Base-by-base conservation (phyloP, 1,140 invertebrate species). In the Philopotamus ludificatus region DNA sequence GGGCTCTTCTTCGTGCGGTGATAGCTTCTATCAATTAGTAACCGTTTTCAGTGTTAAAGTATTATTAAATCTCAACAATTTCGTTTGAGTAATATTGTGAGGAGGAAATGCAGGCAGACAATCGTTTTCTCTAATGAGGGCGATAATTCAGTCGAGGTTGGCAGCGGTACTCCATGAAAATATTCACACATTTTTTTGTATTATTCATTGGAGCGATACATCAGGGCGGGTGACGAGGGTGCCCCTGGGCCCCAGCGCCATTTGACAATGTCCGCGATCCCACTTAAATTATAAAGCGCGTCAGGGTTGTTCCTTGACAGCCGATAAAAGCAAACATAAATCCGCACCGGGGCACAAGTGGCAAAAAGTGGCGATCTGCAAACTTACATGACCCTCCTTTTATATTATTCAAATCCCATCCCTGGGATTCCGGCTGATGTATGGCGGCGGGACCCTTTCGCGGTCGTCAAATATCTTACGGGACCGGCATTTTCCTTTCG, bases 271-370 rank as follows among this genome's bases (percentile, higher is more conserved):
- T 65, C 66, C 66, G 16, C 51, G 66, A 58, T 64, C 62, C 66
- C 62, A 68, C 66, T 68, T 61, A 68, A 68, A 68, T 65, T 68
- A 68, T 65, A 68, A 68, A 68, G 66, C 66, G 41, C 47, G 28
- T 57, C 45, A 47, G 15, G 54, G 28, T 68, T 68, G 62, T 61
- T 55, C 61, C 58, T 45, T 65, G 67, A 69, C 67, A 69, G 51
- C 63, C 63, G 58, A 65, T 69, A 69, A 69, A 69, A 69, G 67
- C 63, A 69, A 63, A 65, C 58, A 69, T 69, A 62, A 69, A 69
- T 69, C 59, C 53, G 39, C 22, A 16, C 45, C 25, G 28, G 50
- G 10, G 3, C 42, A 20, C 42, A 47, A 47, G 44, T 47, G 42
- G 41, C 42, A 44, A 61, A 54, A 61, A 53, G 61, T 63, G 61